phyloP scores from a whole-genome alignment of 2,888 invertebrate genomes.

The Folsomia manolachei region DNA sequence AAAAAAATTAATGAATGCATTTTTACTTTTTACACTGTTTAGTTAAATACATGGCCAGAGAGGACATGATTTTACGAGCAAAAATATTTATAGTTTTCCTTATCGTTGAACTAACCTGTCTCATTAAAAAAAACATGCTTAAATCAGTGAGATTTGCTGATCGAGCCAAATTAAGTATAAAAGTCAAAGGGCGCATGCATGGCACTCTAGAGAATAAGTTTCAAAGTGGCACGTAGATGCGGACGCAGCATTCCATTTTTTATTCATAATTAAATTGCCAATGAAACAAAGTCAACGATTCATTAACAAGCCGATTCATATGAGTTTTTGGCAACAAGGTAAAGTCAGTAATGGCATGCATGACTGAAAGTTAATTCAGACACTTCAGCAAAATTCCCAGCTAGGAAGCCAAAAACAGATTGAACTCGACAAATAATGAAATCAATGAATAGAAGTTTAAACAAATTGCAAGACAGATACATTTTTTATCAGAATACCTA shows the following conservation, averaged over 20 bases:
- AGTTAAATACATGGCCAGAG: too few species aligned
- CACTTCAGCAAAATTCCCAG: background rate
- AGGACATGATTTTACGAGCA: too few species aligned
- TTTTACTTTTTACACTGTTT: too few species aligned
- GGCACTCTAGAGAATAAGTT: background rate
- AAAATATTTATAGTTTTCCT: too few species aligned
- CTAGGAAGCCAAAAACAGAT: background rate
- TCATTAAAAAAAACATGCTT: too few species aligned
- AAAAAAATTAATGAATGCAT: too few species aligned
- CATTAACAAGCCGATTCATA: background rate
- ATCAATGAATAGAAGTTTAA: background rate
- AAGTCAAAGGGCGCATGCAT: too few species aligned
- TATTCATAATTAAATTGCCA: background rate
- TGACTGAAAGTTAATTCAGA: background rate
- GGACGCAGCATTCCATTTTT: background rate
- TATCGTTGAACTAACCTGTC: too few species aligned
- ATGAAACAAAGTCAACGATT: slow-evolving; percentile 5
- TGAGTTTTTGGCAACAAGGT: background rate
- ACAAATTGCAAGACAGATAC: too few species aligned
- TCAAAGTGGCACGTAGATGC: background rate
- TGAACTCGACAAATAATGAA: background rate
- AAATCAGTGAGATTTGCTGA: too few species aligned
- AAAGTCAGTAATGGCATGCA: background rate
- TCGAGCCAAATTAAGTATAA: too few species aligned
- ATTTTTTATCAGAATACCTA: too few species aligned